phyloP scores from a whole-genome alignment of 2,797 vertebrate species.

The Arremon aurantiirostris region DNA sequence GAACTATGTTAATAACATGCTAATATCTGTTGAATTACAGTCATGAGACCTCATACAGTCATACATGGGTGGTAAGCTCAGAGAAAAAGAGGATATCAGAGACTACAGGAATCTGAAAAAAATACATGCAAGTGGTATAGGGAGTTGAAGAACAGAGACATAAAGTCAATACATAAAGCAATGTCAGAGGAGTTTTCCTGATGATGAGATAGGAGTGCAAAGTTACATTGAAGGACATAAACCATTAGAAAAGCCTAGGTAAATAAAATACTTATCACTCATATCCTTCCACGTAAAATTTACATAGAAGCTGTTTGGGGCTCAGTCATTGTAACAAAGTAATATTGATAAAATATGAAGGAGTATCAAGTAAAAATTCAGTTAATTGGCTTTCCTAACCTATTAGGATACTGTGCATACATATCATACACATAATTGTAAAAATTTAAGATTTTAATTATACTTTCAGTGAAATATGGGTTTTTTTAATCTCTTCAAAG shows the following conservation, averaged over 20 bases:
- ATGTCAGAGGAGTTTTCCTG: neutral
- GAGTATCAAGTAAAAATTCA: neutral
- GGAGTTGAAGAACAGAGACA: neutral
- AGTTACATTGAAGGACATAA: neutral
- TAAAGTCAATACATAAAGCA: neutral
- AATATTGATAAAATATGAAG: neutral
- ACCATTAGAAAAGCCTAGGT: neutral
- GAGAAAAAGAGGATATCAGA: neutral
- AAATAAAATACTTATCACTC: neutral
- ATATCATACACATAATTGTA: neutral
- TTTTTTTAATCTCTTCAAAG: neutral
- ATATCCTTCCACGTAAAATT: neutral
- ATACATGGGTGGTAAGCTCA: neutral
- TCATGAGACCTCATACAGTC: neutral
- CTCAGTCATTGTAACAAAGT: neutral
- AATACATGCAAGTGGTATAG: neutral
- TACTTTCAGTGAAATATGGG: neutral
- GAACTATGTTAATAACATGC: neutral
- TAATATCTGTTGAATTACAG: neutral
- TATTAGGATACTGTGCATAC: neutral
- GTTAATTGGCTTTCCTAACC: neutral
- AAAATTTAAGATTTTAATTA: neutral
- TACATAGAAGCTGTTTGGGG: neutral
- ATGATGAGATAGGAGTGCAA: neutral
- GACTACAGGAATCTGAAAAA: neutral